A percentile compares a stretch with the other conserved stretches of the same genome.
Conservation (phyloP, 2,113 vertebrate species). For the Tupaia chinensis region DNA sequence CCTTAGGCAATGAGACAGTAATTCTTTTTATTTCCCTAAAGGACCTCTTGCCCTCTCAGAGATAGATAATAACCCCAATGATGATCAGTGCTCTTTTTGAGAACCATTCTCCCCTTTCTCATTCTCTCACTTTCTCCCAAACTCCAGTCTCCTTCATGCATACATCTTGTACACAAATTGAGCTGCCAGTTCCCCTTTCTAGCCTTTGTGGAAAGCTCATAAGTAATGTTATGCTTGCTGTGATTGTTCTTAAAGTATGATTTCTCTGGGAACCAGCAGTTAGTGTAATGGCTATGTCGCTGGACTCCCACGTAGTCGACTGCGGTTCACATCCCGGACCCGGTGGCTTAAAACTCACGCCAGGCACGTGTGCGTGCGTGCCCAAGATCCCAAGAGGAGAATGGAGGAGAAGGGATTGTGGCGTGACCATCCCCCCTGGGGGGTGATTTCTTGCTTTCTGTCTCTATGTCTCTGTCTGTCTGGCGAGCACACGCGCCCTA, state of each 20-base stretch:
- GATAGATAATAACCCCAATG: background rate
- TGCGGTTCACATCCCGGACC: too few relatives aligned
- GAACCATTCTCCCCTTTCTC: background rate
- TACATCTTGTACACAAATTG: background rate
- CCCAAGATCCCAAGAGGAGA: too few relatives aligned
- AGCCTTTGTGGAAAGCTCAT: conserved; percentile 54
- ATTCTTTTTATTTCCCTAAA: conserved; percentile 1
- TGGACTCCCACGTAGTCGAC: too few relatives aligned
- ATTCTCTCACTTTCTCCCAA: background rate
- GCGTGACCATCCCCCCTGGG: too few relatives aligned
- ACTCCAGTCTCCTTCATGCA: background rate
- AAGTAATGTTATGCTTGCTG: background rate
- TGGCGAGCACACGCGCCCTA: too few relatives aligned
- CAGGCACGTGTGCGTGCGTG: too few relatives aligned
- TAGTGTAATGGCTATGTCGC: too few relatives aligned
- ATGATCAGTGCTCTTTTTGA: conserved; percentile 1
- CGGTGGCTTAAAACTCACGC: too few relatives aligned
- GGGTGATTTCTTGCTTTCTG: too few relatives aligned
- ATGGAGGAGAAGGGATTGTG: too few relatives aligned
- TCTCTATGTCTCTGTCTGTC: too few relatives aligned
- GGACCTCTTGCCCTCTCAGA: background rate
- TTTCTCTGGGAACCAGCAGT: too few relatives aligned
- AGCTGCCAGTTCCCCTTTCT: conserved; percentile 41
- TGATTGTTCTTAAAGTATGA: conserved; percentile 11
- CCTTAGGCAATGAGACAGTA: background rate